Evolutionary conservation across 1,140 invertebrate species (phyloP).

Genomic region (Amphibalanus amphitrite): DNA sequence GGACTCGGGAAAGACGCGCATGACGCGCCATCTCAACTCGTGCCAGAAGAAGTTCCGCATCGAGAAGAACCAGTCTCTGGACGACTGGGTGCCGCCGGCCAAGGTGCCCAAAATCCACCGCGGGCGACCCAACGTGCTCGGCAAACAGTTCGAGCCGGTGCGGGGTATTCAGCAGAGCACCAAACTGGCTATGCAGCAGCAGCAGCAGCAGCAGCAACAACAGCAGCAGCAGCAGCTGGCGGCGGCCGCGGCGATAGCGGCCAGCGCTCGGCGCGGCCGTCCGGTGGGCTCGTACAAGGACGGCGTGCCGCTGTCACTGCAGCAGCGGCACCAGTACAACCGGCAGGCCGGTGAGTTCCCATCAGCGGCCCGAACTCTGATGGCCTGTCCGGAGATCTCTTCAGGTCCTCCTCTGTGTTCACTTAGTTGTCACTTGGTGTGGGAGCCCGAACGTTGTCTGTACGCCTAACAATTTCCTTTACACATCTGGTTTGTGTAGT

Average conservation of each 20-base stretch:
- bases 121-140: slow-evolving; percentile 16
- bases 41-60: slow-evolving; percentile 81
- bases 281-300: slow-evolving; percentile 19
- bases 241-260: neutral
- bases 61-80: slow-evolving; percentile 63
- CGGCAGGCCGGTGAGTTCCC: neutral
- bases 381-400: too few relatives aligned
- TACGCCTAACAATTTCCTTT: too few relatives aligned
- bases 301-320: neutral
- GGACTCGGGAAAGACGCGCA: slow-evolving; percentile 82
- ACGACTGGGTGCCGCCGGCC: slow-evolving; percentile 80
- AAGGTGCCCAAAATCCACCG: slow-evolving; percentile 48
- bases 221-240: slow-evolving; percentile 3
- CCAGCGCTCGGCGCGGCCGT: slow-evolving; percentile 10
- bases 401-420: too few relatives aligned
- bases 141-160: slow-evolving; percentile 17
- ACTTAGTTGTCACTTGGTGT: too few relatives aligned
- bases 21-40: slow-evolving; percentile 68
- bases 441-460: too few relatives aligned
- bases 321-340: neutral
- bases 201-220: slow-evolving; percentile 8
- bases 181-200: slow-evolving; percentile 3
- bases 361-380: too few relatives aligned
- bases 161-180: slow-evolving; percentile 11
- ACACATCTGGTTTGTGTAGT: too few relatives aligned